A percentile compares a stretch with the other conserved stretches of the same genome.
phyloP scores from a whole-genome alignment of 2,113 vertebrate species.

The Paracanthobrama guichenoti region DNA sequence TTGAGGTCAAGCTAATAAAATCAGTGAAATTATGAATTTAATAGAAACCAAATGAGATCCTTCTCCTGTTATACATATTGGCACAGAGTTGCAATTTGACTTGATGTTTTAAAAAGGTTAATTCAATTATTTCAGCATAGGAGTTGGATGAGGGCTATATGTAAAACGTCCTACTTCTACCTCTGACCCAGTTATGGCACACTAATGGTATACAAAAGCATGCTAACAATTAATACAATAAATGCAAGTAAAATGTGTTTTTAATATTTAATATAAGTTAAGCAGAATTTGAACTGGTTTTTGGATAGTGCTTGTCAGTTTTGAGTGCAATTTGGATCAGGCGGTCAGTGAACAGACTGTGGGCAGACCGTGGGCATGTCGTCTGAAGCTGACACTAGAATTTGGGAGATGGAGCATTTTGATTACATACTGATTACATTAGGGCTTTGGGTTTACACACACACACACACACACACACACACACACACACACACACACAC shows the following conservation, averaged over 20 bases:
- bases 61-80: background rate
- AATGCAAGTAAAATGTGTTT: background rate
- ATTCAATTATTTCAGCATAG: background rate
- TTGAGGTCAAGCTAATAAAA: background rate
- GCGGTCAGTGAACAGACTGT: background rate
- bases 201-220: background rate
- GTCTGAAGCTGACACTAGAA: background rate
- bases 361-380: background rate
- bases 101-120: background rate
- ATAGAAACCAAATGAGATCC: background rate
- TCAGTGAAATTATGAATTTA: background rate
- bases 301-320: background rate
- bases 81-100: background rate
- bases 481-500: slow-evolving; percentile 34
- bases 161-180: background rate
- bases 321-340: background rate
- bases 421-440: slow-evolving; percentile 27
- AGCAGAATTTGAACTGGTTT: background rate
- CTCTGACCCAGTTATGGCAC: background rate
- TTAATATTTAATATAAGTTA: background rate
- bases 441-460: background rate
- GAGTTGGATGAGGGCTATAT: background rate
- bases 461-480: background rate
- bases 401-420: slow-evolving; percentile 8
- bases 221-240: background rate